phyloP scores from a whole-genome alignment of 1,140 invertebrate species.

The Hylaeus volcanicus region DNA sequence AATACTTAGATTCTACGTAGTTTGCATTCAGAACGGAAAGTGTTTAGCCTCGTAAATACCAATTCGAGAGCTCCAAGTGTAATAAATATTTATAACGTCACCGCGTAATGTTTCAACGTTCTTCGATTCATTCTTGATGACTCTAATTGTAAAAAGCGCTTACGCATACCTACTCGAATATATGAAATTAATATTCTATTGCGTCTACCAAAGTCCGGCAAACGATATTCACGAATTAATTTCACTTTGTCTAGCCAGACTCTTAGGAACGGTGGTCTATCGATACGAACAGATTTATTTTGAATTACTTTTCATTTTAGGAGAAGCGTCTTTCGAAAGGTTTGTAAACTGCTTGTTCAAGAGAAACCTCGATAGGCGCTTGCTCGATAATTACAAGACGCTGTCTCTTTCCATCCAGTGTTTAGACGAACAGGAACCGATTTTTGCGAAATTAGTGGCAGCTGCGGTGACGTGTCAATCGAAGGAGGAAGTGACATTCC shows the following conservation, averaged over 20 bases:
- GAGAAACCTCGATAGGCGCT: conserved; percentile 20
- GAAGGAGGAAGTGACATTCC: conserved; percentile 61
- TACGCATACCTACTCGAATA: neutral
- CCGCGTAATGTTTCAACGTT: no score
- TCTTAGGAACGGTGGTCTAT: no score
- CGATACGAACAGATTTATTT: no score
- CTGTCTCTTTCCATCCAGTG: neutral
- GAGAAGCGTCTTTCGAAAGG: neutral
- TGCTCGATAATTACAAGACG: conserved; percentile 7
- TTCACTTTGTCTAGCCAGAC: neutral
- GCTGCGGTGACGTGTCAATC: conserved; percentile 27
- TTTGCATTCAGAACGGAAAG: no score
- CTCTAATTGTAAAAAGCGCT: neutral
- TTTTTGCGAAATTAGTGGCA: conserved; percentile 39
- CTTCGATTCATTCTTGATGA: neutral
- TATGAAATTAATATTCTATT: no score
- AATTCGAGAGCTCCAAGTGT: no score
- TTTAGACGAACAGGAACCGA: conserved; percentile 12
- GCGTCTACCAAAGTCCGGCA: no score
- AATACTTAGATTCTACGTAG: no score
- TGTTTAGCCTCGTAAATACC: no score
- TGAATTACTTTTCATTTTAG: no score
- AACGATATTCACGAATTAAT: neutral
- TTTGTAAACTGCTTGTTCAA: neutral
- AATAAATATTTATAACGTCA: no score